Base-by-base conservation (phyloP, 2,113 vertebrate genomes). In the Pantherophis guttatus region DNA sequence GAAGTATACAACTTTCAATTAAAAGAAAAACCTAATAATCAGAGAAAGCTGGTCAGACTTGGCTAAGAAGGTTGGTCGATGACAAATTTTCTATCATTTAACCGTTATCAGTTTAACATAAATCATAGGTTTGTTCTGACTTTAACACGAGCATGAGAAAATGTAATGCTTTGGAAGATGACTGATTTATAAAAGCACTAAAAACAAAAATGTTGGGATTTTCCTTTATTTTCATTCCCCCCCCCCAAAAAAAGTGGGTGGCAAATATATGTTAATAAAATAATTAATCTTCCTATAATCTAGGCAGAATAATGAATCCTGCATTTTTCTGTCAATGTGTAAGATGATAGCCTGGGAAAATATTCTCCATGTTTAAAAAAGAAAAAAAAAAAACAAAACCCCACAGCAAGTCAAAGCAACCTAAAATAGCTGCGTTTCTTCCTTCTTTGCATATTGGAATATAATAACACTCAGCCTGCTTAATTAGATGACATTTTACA, bases 401-500 rank as follows among this genome's bases (percentile, higher is more conserved):
- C 19, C 21, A 9, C n/a, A 54, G 15, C 10, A 19, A n/a, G 26
- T 53, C 59, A 65, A 85, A 29, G 12, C 53, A 26, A 15, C 2
- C 90, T 93, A 86, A 92, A n/a, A 94, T 90, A 92, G 1, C 3
- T 11, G 12, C 8, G 1, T 62, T 93, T n/a, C 21, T 91, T 95
- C 87, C 3, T 91, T 50, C 86, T 8, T 12, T 59, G 65, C 55
- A 58, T 94, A 59, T 15, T 93, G 89, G 62, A 24, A 48, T n/a
- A 0, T 0, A 52, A n/a, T 88, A 86, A 39, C n/a, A 12, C 53
- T 29, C 55, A 54, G 13, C 0, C 0, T 15, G 53, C 24, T 85
- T 93, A 92, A 88, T 93, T 75, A 52, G 85, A 92, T 48, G 3
- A 3, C 87, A 94, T 94, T 91, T 55, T 86, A 24, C 48, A 86